Conservation (phyloP, 2,888 invertebrate genomes). For the Eulithis testata region DNA sequence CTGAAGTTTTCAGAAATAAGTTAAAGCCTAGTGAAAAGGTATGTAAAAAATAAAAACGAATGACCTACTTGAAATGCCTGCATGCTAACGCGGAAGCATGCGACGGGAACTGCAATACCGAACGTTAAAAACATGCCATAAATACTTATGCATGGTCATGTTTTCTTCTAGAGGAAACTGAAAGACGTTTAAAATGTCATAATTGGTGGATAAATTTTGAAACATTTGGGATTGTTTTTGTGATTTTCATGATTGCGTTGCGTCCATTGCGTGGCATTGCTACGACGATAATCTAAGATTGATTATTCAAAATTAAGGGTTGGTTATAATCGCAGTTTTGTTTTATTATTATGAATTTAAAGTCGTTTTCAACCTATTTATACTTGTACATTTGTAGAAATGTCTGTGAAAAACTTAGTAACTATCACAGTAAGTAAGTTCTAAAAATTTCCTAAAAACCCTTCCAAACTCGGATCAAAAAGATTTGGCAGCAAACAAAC, state of each 20-base stretch:
- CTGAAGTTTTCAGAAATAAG: no score
- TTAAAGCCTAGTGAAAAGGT: not conserved
- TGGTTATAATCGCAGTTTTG: no score
- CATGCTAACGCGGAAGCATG: constrained; percentile 21
- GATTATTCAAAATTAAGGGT: no score
- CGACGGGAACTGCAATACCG: constrained; percentile 5
- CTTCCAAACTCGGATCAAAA: constrained; percentile 15
- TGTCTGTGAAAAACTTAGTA: not conserved
- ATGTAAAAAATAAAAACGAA: not conserved
- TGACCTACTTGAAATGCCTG: constrained; percentile 18
- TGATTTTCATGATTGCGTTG: no score
- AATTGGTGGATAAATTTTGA: not conserved
- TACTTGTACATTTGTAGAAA: not conserved
- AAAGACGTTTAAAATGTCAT: not conserved
- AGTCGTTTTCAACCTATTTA: no score
- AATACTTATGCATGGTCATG: constrained; percentile 8
- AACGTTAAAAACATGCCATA: constrained; percentile 11
- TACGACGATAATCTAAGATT: no score
- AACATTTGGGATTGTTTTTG: no score
- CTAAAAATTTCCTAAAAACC: constrained; percentile 12
- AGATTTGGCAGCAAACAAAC: constrained; percentile 24
- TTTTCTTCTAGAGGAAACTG: no score
- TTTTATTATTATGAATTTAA: no score
- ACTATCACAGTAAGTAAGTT: not conserved
- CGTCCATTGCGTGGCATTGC: no score